Evolutionary conservation across 2,113 vertebrate species (phyloP), one percentile per base, ranked within the genome.

Genomic region (Seriola aureovittata): DNA sequence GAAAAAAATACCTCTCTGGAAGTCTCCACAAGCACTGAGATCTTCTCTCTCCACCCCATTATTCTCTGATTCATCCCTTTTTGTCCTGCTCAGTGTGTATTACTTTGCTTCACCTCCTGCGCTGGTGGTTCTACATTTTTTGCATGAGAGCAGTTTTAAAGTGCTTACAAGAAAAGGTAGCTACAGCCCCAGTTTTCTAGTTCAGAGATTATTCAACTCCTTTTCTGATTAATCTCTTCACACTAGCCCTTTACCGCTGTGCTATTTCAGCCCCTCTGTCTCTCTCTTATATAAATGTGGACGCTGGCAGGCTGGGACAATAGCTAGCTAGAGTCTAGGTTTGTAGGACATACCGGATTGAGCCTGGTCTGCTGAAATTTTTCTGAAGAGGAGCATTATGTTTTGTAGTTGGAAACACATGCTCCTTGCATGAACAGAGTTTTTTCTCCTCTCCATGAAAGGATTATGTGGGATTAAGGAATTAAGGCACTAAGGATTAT

Each of bases 211-310:
- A 84, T 78, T 87, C 72, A 80, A 81, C 67, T 82, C 50, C 50
- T 46, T 69, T 80, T 80, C 57, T 76, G 81, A 87, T 84, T 80
- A 87, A 88, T 93, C 77, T 66, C 42, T 62, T 84, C 75, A 74
- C 60, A 77, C 58, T 57, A 58, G 13, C 58, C 68, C 69, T 85
- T 57, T 75, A 82, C 67, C 50, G 11, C 62, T 70, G 66, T 59
- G 55, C 78, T 81, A 69, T 77, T 82, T 64, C 3, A 2, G 62
- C 64, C 40, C 62, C 52, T 81, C 25, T 44, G 55, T 90, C 25
- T 66, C 70, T 75, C 76, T 69, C 42, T 67, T 69, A 58, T 58
- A 36, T 66, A 80, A 82, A n/a, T 68, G n/a, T 59, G 38, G 63
- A 73, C 62, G 72, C 32, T 23, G 23, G 50, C 58, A 60, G 59